phyloP scores from a whole-genome alignment of 2,888 invertebrate species.

The Metalampra italica region DNA sequence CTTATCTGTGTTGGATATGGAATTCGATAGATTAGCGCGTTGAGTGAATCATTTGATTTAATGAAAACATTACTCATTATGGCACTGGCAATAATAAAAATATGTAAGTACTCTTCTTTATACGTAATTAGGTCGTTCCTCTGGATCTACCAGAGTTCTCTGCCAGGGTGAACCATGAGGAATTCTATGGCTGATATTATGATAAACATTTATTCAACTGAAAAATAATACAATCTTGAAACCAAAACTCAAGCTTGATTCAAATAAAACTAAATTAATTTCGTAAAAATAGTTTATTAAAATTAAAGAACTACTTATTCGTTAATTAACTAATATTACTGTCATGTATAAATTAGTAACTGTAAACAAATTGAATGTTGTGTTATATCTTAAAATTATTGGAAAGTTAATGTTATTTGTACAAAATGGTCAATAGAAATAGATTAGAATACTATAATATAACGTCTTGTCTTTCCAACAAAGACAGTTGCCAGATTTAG shows the following conservation, averaged over 20 bases:
- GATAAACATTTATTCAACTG: no score
- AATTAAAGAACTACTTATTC: not conserved
- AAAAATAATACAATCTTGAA: no score
- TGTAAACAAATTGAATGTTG: not conserved
- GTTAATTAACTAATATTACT: not conserved
- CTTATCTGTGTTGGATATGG: slow-evolving; percentile 1
- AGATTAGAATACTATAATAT: not conserved
- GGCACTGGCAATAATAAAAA: not conserved
- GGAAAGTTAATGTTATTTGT: not conserved
- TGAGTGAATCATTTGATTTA: not conserved
- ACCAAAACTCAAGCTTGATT: no score
- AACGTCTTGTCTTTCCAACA: not conserved
- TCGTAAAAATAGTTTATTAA: not conserved
- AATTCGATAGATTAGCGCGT: not conserved
- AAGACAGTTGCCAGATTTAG: no score
- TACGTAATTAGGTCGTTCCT: no score
- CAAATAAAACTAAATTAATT: not conserved
- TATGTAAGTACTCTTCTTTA: no score
- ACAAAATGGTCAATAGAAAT: not conserved
- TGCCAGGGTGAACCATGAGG: no score
- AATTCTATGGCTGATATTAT: no score
- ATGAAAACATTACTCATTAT: not conserved
- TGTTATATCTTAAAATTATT: not conserved
- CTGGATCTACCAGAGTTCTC: no score
- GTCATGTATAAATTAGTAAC: slow-evolving; percentile 1